These are phyloP conservation scores for Heliocidaris erythrogramma DNA, from an alignment of 35 echinoderm and acorn worm genomes.

Conservation along the genomic window DNA sequence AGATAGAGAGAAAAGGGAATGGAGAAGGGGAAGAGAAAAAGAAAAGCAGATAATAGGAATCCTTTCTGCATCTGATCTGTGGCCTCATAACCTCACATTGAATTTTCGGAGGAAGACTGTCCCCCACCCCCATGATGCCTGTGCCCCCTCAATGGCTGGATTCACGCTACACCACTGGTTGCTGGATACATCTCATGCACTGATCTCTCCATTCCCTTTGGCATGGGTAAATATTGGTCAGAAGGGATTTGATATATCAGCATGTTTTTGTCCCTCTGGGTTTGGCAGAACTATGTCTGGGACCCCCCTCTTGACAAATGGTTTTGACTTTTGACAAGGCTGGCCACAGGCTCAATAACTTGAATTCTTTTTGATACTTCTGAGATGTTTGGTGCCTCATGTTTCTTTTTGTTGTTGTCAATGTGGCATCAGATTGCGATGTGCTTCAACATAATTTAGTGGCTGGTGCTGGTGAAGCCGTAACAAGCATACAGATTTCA, in stretches of 20 bases:
- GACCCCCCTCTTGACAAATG: slow-evolving; percentile 10
- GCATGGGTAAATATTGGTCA: slow-evolving; percentile 1
- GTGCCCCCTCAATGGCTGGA: too few relatives aligned
- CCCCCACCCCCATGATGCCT: too few relatives aligned
- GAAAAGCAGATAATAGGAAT: too few relatives aligned
- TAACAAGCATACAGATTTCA: not conserved
- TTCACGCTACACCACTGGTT: not conserved
- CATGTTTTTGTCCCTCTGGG: slow-evolving; percentile 21
- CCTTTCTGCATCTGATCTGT: not conserved
- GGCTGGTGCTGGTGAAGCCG: not conserved
- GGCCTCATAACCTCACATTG: not conserved
- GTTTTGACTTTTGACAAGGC: slow-evolving; percentile 30
- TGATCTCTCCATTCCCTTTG: not conserved
- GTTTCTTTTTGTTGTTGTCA: not conserved
- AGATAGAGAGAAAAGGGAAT: too few relatives aligned
- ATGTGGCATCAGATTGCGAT: not conserved
- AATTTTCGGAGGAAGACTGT: not conserved
- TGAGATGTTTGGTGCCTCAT: not conserved
- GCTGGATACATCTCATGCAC: not conserved
- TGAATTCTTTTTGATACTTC: not conserved
- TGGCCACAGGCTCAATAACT: not conserved
- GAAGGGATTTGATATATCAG: not conserved
- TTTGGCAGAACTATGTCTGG: not conserved
- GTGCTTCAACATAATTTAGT: not conserved
- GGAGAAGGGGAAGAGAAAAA: too few relatives aligned